Conservation (phyloP, 2,888 invertebrate species). For the Nineta flava region DNA sequence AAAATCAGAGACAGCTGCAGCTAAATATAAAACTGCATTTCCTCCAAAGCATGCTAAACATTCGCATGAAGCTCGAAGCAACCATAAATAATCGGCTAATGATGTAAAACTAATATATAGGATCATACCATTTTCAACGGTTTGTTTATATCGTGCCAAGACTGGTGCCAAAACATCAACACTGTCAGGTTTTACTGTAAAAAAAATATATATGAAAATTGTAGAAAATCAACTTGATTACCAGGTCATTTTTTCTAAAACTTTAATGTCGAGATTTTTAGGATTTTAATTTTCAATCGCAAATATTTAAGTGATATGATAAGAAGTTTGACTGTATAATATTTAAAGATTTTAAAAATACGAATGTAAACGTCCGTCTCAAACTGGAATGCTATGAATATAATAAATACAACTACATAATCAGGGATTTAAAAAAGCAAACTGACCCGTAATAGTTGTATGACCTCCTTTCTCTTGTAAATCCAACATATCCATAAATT, state of each 20-base stretch:
- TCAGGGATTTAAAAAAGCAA: too few relatives aligned
- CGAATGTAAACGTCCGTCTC: too few relatives aligned
- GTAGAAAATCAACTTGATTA: too few relatives aligned
- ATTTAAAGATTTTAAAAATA: too few relatives aligned
- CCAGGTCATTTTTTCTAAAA: too few relatives aligned
- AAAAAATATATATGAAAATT: not conserved
- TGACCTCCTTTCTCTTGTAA: slow-evolving; percentile 44
- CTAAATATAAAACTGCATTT: slow-evolving; percentile 74
- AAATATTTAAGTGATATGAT: not conserved
- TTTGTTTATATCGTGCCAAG: slow-evolving; percentile 62
- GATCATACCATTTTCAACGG: slow-evolving; percentile 55
- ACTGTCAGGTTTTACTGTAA: slow-evolving; percentile 52
- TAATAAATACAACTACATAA: too few relatives aligned
- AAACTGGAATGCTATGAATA: too few relatives aligned
- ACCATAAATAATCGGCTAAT: slow-evolving; percentile 84
- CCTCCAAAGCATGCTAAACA: slow-evolving; percentile 50
- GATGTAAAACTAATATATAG: slow-evolving; percentile 68
- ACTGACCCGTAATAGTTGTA: slow-evolving; percentile 41
- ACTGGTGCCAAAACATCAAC: slow-evolving; percentile 55
- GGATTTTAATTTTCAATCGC: too few relatives aligned
- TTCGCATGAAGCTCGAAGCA: slow-evolving; percentile 68
- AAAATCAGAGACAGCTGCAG: slow-evolving; percentile 98
- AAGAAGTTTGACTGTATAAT: not conserved
- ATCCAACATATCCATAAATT: slow-evolving; percentile 64
- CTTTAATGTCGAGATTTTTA: too few relatives aligned